Evolutionary conservation across 2,888 invertebrate genomes (phyloP).

Genomic region (Didymodactylos carnosus): DNA sequence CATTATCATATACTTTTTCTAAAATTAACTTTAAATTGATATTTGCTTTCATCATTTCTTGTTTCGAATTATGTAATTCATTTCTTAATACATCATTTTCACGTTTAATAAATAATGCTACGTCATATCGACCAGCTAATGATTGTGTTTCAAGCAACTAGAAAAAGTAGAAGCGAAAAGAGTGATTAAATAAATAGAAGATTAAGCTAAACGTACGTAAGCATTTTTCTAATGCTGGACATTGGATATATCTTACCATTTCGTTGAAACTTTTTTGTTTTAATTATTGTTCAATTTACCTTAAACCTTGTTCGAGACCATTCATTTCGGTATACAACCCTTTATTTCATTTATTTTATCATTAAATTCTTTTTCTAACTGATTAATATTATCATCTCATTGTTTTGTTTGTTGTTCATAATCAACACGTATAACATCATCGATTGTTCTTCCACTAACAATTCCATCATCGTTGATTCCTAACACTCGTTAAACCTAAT

Average conservation of each 20-base stretch:
- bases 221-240: slow-evolving; percentile 31
- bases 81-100: slow-evolving; percentile 48
- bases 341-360: background rate
- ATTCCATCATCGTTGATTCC: background rate
- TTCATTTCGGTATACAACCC: background rate
- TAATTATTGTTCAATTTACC: slow-evolving; percentile 23
- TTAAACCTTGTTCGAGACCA: slow-evolving; percentile 25
- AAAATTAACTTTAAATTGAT: slow-evolving; percentile 25
- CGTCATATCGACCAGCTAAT: slow-evolving; percentile 24
- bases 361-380: slow-evolving; percentile 21
- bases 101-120: slow-evolving; percentile 31
- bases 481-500: slow-evolving; percentile 15
- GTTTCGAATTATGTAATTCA: slow-evolving; percentile 63
- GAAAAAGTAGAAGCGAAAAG: no score
- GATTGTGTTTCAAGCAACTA: background rate
- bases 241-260: slow-evolving; percentile 17
- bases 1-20: slow-evolving; percentile 22
- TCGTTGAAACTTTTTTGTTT: slow-evolving; percentile 4
- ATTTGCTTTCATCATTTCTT: slow-evolving; percentile 43
- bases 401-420: slow-evolving; percentile 24
- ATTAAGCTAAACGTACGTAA: slow-evolving; percentile 14
- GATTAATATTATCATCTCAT: slow-evolving; percentile 20
- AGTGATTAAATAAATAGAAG: no score
- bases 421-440: slow-evolving; percentile 16
- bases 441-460: slow-evolving; percentile 10